Base-by-base conservation (phyloP, 2,797 vertebrate genomes). In the Vultur gryphus region DNA sequence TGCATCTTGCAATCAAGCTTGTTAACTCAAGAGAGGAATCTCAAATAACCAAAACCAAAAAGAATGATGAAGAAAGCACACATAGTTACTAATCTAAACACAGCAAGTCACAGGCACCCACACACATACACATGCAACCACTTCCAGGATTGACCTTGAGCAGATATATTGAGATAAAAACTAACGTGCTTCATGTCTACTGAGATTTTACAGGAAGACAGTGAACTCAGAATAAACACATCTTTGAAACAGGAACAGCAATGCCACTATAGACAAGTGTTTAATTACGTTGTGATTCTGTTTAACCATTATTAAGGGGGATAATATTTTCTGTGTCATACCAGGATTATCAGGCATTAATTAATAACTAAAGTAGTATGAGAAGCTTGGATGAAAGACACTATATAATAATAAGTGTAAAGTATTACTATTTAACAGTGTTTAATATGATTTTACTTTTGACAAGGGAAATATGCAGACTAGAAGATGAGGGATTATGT, bases 401-500 rank as follows among this genome's bases (percentile, higher is more conserved):
- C 31, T 49, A 35, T 29, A 57, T 33, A 88, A 55, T 46, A 65
- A 8, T 33, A 93, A 88, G 20, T 48, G 46, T 35, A 51, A 94
- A 84, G 35, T 11, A 52, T 59, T 82, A 26, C 33, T 58, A 46
- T 78, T 91, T 76, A 93, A 82, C 43, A 69, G 66, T 9, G 6
- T 46, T 90, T 75, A 79, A 35, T 37, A 64, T 25, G 18, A 79
- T 72, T 79, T 81, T 71, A 14, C 54, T 95, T 91, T 72, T 87
- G 83, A 93, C 80, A 89, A 69, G 55, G 29, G 51, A 88, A 93
- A 90, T 93, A 79, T 13, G 43, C 55, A 90, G 83, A 44, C 62
- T 81, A 67, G 89, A 88, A 82, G 6, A 90, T 73, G 54, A 86
- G 12, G 44, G 16, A 91, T 82, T 89, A 79, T 49, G 90, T 88